Percentiles rank a stretch among this genome's conserved stretches.
Conservation (phyloP, 2,797 vertebrate species). For the Siniperca obscura region DNA sequence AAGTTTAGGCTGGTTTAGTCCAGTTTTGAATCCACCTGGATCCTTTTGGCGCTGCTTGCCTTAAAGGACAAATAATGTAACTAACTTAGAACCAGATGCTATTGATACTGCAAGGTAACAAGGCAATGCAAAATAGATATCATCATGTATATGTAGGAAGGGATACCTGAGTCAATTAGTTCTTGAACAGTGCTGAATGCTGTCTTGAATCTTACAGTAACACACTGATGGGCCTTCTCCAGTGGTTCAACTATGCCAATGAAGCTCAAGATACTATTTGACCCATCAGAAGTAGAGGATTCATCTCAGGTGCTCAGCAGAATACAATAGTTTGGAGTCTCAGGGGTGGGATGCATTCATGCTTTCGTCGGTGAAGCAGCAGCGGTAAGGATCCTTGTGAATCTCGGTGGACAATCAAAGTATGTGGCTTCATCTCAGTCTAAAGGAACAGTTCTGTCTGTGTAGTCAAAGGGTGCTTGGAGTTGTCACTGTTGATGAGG, state of each 20-base stretch:
- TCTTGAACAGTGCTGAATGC: constrained; percentile 47
- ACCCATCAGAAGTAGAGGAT: constrained; percentile 43
- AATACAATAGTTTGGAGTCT: constrained; percentile 36
- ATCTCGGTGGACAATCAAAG: constrained; percentile 58
- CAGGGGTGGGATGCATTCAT: constrained; percentile 72
- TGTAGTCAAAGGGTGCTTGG: constrained; percentile 41
- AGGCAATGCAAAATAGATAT: constrained; percentile 50
- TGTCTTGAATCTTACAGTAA: constrained; percentile 44
- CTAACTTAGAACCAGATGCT: constrained; percentile 46
- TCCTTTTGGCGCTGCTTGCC: constrained; percentile 29
- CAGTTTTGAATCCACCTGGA: constrained; percentile 37
- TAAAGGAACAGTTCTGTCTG: constrained; percentile 28
- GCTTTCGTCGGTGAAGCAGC: constrained; percentile 82
- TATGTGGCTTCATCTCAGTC: constrained; percentile 51
- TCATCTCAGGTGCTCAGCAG: constrained; percentile 50
- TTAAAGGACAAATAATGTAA: constrained; percentile 34
- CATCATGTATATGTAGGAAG: constrained; percentile 24
- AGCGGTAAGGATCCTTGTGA: constrained; percentile 66
- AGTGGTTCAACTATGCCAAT: constrained; percentile 45
- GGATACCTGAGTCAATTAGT: constrained; percentile 51
- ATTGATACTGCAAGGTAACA: constrained; percentile 29
- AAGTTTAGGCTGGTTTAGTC: constrained; percentile 49
- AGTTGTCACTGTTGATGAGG: constrained; percentile 37
- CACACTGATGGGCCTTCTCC: constrained; percentile 25
- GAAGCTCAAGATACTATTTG: constrained; percentile 55